Percentiles rank a stretch among this genome's conserved stretches.
phyloP scores from a whole-genome alignment of 2,888 invertebrate species.

The Tenthredo mesomela region DNA sequence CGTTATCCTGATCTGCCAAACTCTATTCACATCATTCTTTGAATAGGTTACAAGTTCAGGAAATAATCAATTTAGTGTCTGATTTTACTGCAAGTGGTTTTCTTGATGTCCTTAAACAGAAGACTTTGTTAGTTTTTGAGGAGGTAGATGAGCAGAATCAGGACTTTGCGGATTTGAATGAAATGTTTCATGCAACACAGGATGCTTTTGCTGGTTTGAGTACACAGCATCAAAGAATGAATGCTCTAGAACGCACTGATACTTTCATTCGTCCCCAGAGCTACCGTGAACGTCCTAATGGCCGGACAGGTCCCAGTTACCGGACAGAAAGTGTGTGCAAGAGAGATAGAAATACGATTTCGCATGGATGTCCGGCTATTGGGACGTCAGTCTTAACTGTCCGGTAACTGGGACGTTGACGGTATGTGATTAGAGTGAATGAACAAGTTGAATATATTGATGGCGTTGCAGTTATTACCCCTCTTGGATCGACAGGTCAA shows the following conservation, averaged over 20 bases:
- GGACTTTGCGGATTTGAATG: background rate
- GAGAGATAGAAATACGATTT: too few species aligned
- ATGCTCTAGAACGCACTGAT: slow-evolving; percentile 4
- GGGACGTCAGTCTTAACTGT: too few species aligned
- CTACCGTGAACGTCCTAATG: too few species aligned
- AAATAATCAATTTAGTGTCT: slow-evolving; percentile 9
- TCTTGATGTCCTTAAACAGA: too few species aligned
- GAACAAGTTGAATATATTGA: slow-evolving; percentile 49
- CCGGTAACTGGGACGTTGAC: too few species aligned
- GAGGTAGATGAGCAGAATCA: too few species aligned
- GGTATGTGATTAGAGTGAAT: slow-evolving; percentile 52
- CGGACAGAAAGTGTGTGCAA: too few species aligned
- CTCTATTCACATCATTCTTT: slow-evolving; percentile 39
- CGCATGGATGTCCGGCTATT: too few species aligned
- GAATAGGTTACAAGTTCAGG: slow-evolving; percentile 26
- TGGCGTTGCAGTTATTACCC: slow-evolving; percentile 39
- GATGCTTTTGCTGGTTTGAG: slow-evolving; percentile 46
- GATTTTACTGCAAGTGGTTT: too few species aligned
- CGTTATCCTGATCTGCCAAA: slow-evolving; percentile 22
- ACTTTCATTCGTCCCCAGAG: slow-evolving; percentile 11
- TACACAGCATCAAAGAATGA: slow-evolving; percentile 19
- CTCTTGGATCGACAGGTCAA: slow-evolving; percentile 54
- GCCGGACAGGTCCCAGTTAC: too few species aligned
- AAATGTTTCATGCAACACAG: slow-evolving; percentile 40
- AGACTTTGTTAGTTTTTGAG: too few species aligned